Base-by-base conservation (phyloP, 2,113 vertebrate species). In the Pachypanchax playfairii region DNA sequence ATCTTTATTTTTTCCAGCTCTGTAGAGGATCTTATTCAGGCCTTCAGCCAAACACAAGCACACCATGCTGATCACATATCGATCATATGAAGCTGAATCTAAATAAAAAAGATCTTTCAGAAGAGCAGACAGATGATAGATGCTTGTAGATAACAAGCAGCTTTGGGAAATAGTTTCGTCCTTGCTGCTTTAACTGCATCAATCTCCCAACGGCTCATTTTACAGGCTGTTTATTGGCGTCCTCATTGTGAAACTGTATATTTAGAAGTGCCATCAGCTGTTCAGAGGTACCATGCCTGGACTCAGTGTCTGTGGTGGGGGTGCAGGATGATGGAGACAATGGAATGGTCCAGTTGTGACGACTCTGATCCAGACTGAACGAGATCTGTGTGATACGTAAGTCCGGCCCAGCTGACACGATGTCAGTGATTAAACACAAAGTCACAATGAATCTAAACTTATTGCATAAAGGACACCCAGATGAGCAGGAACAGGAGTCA, bases 181-280 rank as follows among this genome's bases (percentile, higher is more conserved):
- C 17, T 15, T 8, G 49, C 38, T 42, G 56, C 64, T 38, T 38
- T 8, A 18, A 69, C 60, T 48, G 38, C 51, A 57, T 18, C 25
- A 33, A 28, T 36, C 42, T 64, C 61, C 36, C 0, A n/a, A 4
- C 64, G 61, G 53, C 68, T 68, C 46, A 41, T 28, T 44, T 38
- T 41, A 3, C 4, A 2, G 28, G 8, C 18, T 61, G 36, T 50
- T 50, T 18, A 18, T 31, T 28, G 47, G 22, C 7, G 41, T 11
- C 38, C 3, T 76, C 69, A 43, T 20, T 28, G 49, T 56, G 63
- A 49, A 24, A 13, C 51, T 58, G 35, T 72, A 72, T 77, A 80
- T 85, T 73, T 82, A 77, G 76, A 80, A 52, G 55, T 25, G 43
- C 51, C 39, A 50, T 69, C 79, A 85, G 79, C 83, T 85, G 83